Evolutionary conservation across 2,797 vertebrate genomes (phyloP), one percentile per base, ranked within the genome.

Genomic region (Aplochiton taeniatus): DNA sequence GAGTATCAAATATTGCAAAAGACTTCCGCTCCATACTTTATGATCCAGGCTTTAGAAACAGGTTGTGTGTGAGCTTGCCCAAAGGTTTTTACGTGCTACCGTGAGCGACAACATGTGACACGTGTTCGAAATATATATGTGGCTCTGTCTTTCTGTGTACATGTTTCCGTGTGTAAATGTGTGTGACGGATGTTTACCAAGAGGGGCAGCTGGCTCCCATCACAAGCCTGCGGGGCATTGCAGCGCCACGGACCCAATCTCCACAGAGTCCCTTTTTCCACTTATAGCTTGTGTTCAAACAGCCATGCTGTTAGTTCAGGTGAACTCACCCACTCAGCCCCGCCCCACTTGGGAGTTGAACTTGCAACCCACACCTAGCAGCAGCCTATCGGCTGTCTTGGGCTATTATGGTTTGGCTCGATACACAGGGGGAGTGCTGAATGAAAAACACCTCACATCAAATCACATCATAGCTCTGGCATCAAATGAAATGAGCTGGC

Each of bases 261-360:
- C 76, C 76, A 14, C 60, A 4, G 54, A 77, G 81, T 63, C 78
- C 66, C 12, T 13, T 59, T n/a, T 13, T 54, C 17, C 66, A 48
- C 42, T 45, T 52, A 11, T 19, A 12, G 67, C 56, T 63, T 4
- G 1, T 79, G 79, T 80, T 82, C 74, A 66, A 75, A 78, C 83
- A 83, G 72, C 85, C 81, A 79, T 58, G 79, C 74, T 81, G 83
- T 80, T 83, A 57, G 82, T 83, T 87, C 77, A 74, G 79, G 83
- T 85, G 72, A 74, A 77, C 61, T 85, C 75, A 79, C 64, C 62
- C 18, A 53, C 61, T 79, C 76, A 76, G 70, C 56, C 58, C 42
- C 55, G 17, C 46, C 65, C 65, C 65, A 63, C 69, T 68, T 63
- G 45, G 66, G 56, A 57, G 44, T 8, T 63, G 16, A 51, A 54